A percentile compares a stretch with the other conserved stretches of the same genome.
These are phyloP conservation scores for Conopomorpha cramerella DNA, from an alignment of 1,140 invertebrate species.

Conservation along the genomic window DNA sequence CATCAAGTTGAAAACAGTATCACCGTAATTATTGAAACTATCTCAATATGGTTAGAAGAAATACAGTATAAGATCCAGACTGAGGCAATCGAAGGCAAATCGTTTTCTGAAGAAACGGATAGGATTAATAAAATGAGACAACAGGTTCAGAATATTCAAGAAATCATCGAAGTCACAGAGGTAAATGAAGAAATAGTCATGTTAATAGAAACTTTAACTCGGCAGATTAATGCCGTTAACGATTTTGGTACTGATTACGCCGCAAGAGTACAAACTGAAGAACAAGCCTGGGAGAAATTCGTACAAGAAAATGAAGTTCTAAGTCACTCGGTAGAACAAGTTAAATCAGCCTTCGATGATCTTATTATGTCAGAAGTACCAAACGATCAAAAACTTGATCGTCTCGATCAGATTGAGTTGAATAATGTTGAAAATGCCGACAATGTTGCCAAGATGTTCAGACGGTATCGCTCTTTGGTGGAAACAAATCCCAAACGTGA, in stretches of 20 bases:
- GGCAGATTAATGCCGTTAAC: constrained; percentile 62
- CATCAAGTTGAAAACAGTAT: constrained; percentile 69
- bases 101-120: constrained; percentile 22
- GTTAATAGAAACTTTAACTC: constrained; percentile 41
- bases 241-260: constrained; percentile 66
- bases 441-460: constrained; percentile 26
- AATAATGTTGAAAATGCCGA: constrained; percentile 51
- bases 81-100: constrained; percentile 24
- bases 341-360: constrained; percentile 61
- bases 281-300: constrained; percentile 74
- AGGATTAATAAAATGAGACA: constrained; percentile 27
- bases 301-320: constrained; percentile 63
- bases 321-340: constrained; percentile 53
- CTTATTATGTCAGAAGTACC: constrained; percentile 65
- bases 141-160: constrained; percentile 33
- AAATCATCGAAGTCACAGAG: constrained; percentile 39
- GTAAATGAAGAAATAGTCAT: constrained; percentile 46
- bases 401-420: constrained; percentile 68
- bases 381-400: constrained; percentile 65
- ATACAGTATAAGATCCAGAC: constrained; percentile 78
- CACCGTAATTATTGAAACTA: constrained; percentile 75
- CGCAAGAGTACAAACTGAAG: constrained; percentile 62
- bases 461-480: constrained; percentile 22
- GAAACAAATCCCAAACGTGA: constrained; percentile 43
- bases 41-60: constrained; percentile 80